Percentiles rank a stretch among this genome's conserved stretches.
phyloP scores from a whole-genome alignment of 2,888 invertebrate species.

The Eledone cirrhosa region DNA sequence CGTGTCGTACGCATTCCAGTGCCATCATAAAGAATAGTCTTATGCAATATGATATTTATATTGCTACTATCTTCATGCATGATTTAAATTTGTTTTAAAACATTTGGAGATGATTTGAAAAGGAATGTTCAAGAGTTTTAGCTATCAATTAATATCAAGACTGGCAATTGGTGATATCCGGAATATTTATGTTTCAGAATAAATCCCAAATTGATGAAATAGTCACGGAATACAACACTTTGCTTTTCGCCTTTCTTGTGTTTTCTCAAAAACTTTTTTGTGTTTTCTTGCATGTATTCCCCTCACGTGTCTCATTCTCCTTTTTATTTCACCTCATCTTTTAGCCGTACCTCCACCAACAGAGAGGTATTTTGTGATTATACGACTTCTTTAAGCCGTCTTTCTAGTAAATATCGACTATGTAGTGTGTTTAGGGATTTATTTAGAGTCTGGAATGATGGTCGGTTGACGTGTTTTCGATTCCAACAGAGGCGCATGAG shows the following conservation, averaged over 20 bases:
- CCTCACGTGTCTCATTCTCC: background rate
- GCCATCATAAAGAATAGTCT: too few species aligned
- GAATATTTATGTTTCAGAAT: too few species aligned
- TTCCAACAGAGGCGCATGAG: conserved; percentile 95
- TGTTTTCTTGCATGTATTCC: background rate
- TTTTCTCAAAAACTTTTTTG: background rate
- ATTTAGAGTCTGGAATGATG: conserved; percentile 75
- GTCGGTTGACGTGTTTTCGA: conserved; percentile 83
- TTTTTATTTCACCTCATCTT: background rate
- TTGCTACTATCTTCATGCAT: too few species aligned
- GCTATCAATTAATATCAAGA: too few species aligned
- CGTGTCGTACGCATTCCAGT: too few species aligned
- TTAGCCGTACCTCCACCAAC: background rate
- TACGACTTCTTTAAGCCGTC: background rate
- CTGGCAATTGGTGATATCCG: too few species aligned
- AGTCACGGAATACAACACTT: too few species aligned
- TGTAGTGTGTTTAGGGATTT: conserved; percentile 71
- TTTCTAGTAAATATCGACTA: conserved; percentile 47
- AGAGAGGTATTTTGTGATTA: background rate
- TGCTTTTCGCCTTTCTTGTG: background rate
- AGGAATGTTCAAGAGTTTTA: too few species aligned
- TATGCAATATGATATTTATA: too few species aligned
- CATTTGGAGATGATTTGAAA: too few species aligned
- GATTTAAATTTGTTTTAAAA: too few species aligned
- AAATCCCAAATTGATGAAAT: too few species aligned